Percentiles rank a stretch among this genome's conserved stretches.
Conservation (phyloP, 2,113 vertebrate species). For the Acrocephalus kingi region DNA sequence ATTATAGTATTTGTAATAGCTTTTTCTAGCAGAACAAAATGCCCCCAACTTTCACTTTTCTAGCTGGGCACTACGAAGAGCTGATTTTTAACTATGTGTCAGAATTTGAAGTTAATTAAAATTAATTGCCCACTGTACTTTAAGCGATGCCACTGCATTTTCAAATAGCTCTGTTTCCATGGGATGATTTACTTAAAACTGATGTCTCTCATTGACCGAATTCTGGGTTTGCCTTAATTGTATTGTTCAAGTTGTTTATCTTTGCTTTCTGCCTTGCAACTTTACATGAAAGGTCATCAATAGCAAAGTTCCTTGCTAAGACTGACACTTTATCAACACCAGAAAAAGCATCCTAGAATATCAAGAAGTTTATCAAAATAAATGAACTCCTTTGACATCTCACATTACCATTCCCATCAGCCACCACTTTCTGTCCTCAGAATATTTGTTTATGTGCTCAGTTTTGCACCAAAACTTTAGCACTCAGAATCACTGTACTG, state of each 20-base stretch:
- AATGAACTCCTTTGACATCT: background rate
- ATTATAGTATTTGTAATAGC: background rate
- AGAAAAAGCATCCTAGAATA: background rate
- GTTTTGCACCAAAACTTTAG: background rate
- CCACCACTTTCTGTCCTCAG: background rate
- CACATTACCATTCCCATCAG: background rate
- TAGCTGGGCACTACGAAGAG: slow-evolving; percentile 4
- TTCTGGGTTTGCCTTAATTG: slow-evolving; percentile 38
- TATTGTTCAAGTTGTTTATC: slow-evolving; percentile 34
- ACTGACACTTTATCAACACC: background rate
- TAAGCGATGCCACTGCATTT: slow-evolving; percentile 49
- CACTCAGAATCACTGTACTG: background rate
- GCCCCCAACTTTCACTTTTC: slow-evolving; percentile 28
- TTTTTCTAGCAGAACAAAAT: slow-evolving; percentile 31
- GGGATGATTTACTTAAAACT: slow-evolving; percentile 21
- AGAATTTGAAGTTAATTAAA: slow-evolving; percentile 73
- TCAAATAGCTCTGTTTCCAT: slow-evolving; percentile 47
- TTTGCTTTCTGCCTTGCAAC: background rate
- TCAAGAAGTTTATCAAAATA: slow-evolving; percentile 2
- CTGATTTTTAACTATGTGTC: slow-evolving; percentile 42
- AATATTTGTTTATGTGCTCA: background rate
- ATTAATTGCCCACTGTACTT: slow-evolving; percentile 56
- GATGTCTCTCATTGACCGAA: background rate
- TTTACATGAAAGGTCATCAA: slow-evolving; percentile 18
- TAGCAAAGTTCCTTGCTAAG: background rate